Evolutionary conservation across 2,113 vertebrate genomes (phyloP), one percentile per base, ranked within the genome.

Genomic region (Bos indicus): DNA sequence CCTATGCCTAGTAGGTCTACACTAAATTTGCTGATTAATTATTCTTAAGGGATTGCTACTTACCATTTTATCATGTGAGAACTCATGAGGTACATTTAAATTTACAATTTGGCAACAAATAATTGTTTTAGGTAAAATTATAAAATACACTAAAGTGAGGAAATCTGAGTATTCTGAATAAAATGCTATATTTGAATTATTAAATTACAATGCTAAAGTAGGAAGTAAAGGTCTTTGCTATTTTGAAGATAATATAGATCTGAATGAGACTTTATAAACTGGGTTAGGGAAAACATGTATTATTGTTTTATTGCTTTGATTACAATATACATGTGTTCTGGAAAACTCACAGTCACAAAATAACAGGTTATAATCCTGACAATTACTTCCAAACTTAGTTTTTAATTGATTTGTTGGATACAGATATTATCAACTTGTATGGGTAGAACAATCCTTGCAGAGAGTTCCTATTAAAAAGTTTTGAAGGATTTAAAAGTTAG

Each of bases 401-500:
- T 78, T 40, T 16, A 94, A 74, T 90, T 64, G 30, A 67, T 77
- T 78, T 77, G 25, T 91, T 96, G n/a, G 67, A 80, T 36, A 86
- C 21, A 80, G 71, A 85, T n/a, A 59, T 19, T 71, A 81, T 87
- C n/a, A 96, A 15, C 26, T 93, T 52, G 6, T 83, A 51, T 57
- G 26, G 43, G 67, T 67, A 85, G 67, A 91, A n/a, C 83, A 86
- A 92, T 80, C 9, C 19, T 97, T 71, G 23, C 3, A 43, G n/a
- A 93, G n/a, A 77, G 5, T 94, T 77, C 3, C 54, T 85, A 2
- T 43, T 60, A 28, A 78, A 64, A 14, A 78, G 23, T 92, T 25
- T 30, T 36, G 12, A 94, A 95, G 46, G 51, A 91, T 95, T 97
- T 85, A 94, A 96, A 88, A 2, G 23, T 94, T 95, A 94, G n/a